A percentile compares a stretch with the other conserved stretches of the same genome.
Evolutionary conservation across 53 echinoderm and acorn worm genomes (phyloP).

Genomic region (Antedon mediterranea): DNA sequence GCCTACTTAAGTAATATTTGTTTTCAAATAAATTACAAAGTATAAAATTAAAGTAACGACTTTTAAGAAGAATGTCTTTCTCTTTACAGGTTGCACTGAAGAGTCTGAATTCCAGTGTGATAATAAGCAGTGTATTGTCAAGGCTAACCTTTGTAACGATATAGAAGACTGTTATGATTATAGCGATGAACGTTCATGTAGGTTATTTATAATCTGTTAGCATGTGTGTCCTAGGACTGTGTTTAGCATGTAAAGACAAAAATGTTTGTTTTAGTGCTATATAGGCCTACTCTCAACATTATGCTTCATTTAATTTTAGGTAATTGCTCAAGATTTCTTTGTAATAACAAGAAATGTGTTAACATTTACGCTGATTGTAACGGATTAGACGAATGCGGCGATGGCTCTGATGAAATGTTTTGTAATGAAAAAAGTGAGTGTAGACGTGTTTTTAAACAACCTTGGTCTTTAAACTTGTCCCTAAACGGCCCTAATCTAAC

Average conservation of each 20-base stretch:
- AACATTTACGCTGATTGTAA: neutral
- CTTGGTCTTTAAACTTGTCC: no score
- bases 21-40: no score
- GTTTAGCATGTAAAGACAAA: no score
- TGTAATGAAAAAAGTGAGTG: neutral
- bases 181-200: neutral
- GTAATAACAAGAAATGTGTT: neutral
- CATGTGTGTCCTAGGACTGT: no score
- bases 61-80: neutral
- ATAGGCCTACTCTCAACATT: no score
- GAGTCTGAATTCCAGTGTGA: neutral
- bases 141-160: neutral
- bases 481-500: no score
- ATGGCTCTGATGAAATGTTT: neutral
- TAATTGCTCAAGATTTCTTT: neutral
- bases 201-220: neutral
- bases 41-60: no score
- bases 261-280: no score
- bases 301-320: no score
- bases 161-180: neutral
- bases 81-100: neutral
- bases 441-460: neutral
- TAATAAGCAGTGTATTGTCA: neutral
- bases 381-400: neutral
- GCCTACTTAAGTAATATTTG: no score